phyloP scores from a whole-genome alignment of 2,797 vertebrate species.

The Odontamblyopus lacepedii region DNA sequence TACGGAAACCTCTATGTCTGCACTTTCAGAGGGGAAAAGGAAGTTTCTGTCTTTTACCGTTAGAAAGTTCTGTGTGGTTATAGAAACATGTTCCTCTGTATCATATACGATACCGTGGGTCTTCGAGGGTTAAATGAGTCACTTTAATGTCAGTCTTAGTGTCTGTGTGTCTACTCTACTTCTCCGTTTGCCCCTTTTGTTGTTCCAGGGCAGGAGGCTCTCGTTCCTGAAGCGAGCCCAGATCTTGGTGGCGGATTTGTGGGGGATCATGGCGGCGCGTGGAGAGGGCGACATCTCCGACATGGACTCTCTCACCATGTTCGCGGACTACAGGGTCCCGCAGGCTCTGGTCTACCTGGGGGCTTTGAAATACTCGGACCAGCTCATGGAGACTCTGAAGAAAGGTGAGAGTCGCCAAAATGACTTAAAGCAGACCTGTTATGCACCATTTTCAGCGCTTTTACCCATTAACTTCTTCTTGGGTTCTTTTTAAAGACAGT shows the following conservation, averaged over 20 bases:
- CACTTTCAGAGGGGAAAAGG: no score
- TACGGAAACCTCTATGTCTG: no score
- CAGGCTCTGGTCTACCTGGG: slow-evolving; percentile 90
- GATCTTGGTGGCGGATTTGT: slow-evolving; percentile 96
- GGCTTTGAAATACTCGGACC: slow-evolving; percentile 86
- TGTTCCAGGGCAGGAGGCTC: slow-evolving; percentile 83
- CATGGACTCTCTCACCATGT: slow-evolving; percentile 93
- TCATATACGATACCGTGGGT: no score
- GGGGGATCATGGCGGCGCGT: slow-evolving; percentile 89
- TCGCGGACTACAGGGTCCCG: slow-evolving; percentile 96
- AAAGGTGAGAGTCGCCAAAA: slow-evolving; percentile 70
- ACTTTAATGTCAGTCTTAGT: neutral
- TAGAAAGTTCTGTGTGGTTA: no score
- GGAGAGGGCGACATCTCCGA: slow-evolving; percentile 84
- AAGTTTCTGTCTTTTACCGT: no score
- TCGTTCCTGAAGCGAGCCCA: slow-evolving; percentile 96
- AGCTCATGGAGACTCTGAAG: slow-evolving; percentile 82
- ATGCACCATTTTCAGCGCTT: no score
- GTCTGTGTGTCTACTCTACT: no score
- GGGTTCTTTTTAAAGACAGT: no score
- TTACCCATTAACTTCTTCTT: no score
- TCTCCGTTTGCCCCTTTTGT: slow-evolving; percentile 10
- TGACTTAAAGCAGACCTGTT: no score
- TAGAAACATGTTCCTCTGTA: no score
- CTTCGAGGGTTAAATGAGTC: no score